Evolutionary conservation across 1,140 invertebrate species (phyloP).

Genomic region (Drosophila ironensis): DNA sequence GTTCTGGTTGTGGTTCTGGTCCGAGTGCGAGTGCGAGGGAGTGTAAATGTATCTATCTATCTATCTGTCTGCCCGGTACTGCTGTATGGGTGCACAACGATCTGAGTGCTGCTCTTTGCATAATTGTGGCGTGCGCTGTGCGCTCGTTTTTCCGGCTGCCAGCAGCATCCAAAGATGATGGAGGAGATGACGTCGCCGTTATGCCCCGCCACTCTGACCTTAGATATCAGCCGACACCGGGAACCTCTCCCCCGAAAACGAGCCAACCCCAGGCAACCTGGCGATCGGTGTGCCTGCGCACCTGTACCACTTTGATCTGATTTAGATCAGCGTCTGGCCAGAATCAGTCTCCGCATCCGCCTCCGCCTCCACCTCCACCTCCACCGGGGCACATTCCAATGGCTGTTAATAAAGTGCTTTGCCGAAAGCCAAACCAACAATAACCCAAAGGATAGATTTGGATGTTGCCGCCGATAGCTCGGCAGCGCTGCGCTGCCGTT

Average conservation of each 20-base stretch:
- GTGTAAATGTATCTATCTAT: neutral
- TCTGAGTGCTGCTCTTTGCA: constrained; percentile 51
- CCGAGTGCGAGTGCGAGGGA: constrained; percentile 31
- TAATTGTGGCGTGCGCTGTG: constrained; percentile 59
- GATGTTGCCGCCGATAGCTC: constrained; percentile 3
- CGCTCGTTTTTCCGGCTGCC: constrained; percentile 55
- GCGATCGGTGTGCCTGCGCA: constrained; percentile 31
- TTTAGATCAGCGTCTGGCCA: constrained; percentile 63
- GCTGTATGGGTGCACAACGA: neutral
- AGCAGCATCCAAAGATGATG: constrained; percentile 44
- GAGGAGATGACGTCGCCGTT: constrained; percentile 55
- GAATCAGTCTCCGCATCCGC: constrained; percentile 39
- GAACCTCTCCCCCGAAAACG: constrained; percentile 9
- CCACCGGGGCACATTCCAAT: constrained; percentile 64
- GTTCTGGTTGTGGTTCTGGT: too few species aligned
- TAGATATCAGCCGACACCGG: constrained; percentile 32
- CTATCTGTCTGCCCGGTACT: neutral
- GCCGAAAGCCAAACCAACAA: constrained; percentile 67
- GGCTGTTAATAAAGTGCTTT: constrained; percentile 63
- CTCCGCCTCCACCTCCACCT: neutral
- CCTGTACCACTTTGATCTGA: constrained; percentile 74
- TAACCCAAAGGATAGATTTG: constrained; percentile 62
- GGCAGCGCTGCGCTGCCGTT: neutral
- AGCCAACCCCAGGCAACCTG: constrained; percentile 2
- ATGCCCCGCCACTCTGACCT: constrained; percentile 37